Conservation (phyloP, 1,140 invertebrate genomes). For the Monomorium pharaonis region DNA sequence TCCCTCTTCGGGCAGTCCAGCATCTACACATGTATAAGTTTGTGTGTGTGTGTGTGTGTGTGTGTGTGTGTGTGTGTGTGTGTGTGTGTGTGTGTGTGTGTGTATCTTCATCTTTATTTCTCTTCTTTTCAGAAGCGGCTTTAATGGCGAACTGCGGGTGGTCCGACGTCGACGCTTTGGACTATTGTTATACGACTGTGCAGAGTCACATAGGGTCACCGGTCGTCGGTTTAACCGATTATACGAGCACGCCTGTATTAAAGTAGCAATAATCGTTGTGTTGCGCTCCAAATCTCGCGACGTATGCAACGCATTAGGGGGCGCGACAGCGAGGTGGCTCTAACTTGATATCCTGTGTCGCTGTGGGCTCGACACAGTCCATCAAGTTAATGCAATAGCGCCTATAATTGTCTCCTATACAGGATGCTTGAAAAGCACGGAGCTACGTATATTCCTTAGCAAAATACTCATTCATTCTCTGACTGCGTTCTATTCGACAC, state of each 20-base stretch:
- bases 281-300: constrained; percentile 49
- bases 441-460: neutral
- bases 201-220: constrained; percentile 47
- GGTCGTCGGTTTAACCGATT: constrained; percentile 60
- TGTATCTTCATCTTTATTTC: constrained; percentile 45
- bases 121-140: constrained; percentile 63
- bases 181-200: constrained; percentile 77
- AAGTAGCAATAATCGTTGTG: constrained; percentile 63
- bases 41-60: neutral
- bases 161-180: constrained; percentile 76
- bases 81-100: neutral
- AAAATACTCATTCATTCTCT: constrained; percentile 2
- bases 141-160: constrained; percentile 82
- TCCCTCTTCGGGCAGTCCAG: neutral
- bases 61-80: neutral
- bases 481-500: neutral
- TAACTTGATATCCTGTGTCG: constrained; percentile 27
- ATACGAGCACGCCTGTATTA: constrained; percentile 64
- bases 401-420: constrained; percentile 11
- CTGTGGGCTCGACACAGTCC: neutral
- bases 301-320: constrained; percentile 44
- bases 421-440: neutral
- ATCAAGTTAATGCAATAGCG: constrained; percentile 41
- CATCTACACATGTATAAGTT: neutral
- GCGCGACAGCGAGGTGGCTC: constrained; percentile 36